A percentile compares a stretch with the other conserved stretches of the same genome.
Evolutionary conservation across 2,888 invertebrate species (phyloP).

Genomic region (Platycheirus albimanus): DNA sequence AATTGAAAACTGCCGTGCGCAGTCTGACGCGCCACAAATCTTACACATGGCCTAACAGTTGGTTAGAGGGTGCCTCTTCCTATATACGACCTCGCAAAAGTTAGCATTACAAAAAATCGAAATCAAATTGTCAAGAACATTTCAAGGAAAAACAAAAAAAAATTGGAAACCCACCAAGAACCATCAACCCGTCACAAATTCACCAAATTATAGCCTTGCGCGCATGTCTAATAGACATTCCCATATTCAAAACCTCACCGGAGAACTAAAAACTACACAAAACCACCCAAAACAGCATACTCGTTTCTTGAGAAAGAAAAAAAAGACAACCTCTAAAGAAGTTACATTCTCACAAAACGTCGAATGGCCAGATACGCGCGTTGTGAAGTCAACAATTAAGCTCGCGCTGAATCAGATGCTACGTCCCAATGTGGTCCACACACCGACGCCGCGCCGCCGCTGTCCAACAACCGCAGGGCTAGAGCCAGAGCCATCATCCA

Average conservation of each 20-base stretch:
- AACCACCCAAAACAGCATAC: slow-evolving; percentile 22
- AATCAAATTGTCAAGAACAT: slow-evolving; percentile 70
- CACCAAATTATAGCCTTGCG: slow-evolving; percentile 68
- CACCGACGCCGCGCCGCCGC: no score
- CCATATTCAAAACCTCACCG: slow-evolving; percentile 57
- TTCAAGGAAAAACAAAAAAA: slow-evolving; percentile 42
- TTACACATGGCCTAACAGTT: no score
- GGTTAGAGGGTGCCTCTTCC: no score
- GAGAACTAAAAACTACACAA: slow-evolving; percentile 23
- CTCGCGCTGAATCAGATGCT: slow-evolving; percentile 45
- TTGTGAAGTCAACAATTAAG: slow-evolving; percentile 63
- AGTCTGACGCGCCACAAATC: slow-evolving; percentile 25
- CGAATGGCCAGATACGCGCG: slow-evolving; percentile 61
- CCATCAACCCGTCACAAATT: slow-evolving; percentile 36
- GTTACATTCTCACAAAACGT: slow-evolving; percentile 66
- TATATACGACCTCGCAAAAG: slow-evolving; percentile 16
- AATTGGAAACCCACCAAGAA: slow-evolving; percentile 27
- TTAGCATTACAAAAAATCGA: slow-evolving; percentile 38
- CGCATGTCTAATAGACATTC: slow-evolving; percentile 70
- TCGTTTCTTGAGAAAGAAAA: no score
- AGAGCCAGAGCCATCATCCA: slow-evolving; percentile 40
- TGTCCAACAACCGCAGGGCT: slow-evolving; percentile 10
- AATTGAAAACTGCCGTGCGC: slow-evolving; percentile 60
- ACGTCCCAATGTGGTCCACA: slow-evolving; percentile 19
- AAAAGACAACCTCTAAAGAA: slow-evolving; percentile 47